Base-by-base conservation (phyloP, 2,888 invertebrate genomes). In the Pseudococcus viburni region DNA sequence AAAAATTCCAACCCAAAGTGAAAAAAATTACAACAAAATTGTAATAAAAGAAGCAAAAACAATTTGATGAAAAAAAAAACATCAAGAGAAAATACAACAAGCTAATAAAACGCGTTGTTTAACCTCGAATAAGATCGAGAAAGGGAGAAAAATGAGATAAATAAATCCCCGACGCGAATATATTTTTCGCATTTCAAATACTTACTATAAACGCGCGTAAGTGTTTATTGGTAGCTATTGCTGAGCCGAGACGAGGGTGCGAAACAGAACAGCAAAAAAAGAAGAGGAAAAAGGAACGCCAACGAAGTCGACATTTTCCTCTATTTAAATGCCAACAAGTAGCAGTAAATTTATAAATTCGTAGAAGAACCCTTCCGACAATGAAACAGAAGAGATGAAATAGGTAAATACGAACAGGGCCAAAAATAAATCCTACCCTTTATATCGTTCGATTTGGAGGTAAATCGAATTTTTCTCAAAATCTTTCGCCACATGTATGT, bases 131-230 rank as follows among this genome's bases (percentile, higher is more conserved):
- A 55, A 55, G 19, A 59, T 59, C 19, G 59, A 59, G 22, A 19
- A 59, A 59, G 19, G 19, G 59, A 6, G 19, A 22, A 55, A 59
- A 59, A 59, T 59, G 19, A 19, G 59, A 59, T 59, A 59, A 59
- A 59, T 59, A 59, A 59, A 59, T 59, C 59, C 59, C 19, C 59
- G 59, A 9, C 59, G 19, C 59, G 59, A 59, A 59, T 59, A 59
- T 59, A 59, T 59, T 59, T 59, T 59, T 59, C 59, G 19, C 59
- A 59, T 59, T 59, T 59, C 59, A 59, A 59, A 59, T 59, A 59
- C 59, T 59, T 59, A 59, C 59, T 9, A n/a, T 59, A 59, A 59
- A 59, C 59, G 19, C 19, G 19, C 19, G 19, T 59, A 59, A 59
- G 59, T 59, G 59, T 59, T 59, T 59, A 59, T 59, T 59, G 19